Conservation (phyloP, 2,797 vertebrate genomes). For the Scolopax rusticola region DNA sequence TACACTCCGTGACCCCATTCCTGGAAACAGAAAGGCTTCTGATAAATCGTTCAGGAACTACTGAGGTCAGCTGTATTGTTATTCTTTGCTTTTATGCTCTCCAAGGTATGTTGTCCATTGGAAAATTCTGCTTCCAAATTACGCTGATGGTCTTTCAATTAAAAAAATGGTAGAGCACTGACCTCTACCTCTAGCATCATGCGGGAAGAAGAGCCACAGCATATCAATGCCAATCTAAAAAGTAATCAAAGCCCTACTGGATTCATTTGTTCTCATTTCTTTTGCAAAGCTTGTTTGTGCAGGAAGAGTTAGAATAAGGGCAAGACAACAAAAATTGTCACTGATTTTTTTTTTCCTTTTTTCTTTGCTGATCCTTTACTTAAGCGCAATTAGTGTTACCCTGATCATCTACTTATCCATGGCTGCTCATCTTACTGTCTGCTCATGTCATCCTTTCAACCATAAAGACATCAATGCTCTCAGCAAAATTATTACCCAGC, state of each 20-base stretch:
- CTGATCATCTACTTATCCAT: neutral
- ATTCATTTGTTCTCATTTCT: neutral
- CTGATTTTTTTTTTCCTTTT: neutral
- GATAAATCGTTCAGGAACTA: constrained; percentile 43
- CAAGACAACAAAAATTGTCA: neutral
- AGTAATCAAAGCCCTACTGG: neutral
- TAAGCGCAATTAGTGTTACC: neutral
- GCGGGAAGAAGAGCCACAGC: neutral
- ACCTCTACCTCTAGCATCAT: neutral
- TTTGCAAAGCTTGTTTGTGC: constrained; percentile 1
- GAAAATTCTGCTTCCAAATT: constrained; percentile 55
- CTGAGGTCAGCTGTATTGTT: constrained; percentile 43
- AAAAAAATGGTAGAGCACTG: neutral
- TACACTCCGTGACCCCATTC: constrained; percentile 40
- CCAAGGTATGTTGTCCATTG: constrained; percentile 43
- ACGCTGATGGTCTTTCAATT: neutral
- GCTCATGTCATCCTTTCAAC: constrained; percentile 1
- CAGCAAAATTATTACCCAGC: neutral
- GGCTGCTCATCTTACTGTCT: neutral
- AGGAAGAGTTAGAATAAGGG: neutral
- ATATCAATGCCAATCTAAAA: neutral
- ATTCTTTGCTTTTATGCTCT: constrained; percentile 61
- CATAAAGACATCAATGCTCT: constrained; percentile 5
- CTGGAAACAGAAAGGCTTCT: constrained; percentile 40
- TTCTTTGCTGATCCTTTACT: neutral